Conservation (phyloP, 2,888 invertebrate species). For the Machimus atricapillus region DNA sequence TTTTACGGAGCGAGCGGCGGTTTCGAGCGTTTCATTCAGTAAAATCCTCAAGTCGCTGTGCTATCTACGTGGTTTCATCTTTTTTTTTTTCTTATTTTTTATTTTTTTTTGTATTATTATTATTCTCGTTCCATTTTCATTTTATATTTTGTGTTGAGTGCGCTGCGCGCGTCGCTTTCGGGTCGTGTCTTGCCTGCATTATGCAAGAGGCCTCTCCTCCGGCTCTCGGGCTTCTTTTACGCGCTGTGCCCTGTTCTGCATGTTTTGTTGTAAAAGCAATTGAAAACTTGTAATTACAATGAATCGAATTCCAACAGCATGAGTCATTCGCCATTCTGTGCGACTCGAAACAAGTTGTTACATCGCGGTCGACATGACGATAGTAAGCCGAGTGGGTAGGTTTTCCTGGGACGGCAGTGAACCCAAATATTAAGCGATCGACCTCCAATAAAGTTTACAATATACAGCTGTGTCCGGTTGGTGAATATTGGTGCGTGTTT, state of each 20-base stretch:
- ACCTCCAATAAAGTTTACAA: background rate
- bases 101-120: background rate
- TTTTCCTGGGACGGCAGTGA: constrained; percentile 47
- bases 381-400: constrained; percentile 49
- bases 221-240: background rate
- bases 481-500: background rate
- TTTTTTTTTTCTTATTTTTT: background rate
- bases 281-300: constrained; percentile 47
- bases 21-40: constrained; percentile 42
- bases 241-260: background rate
- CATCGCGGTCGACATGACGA: constrained; percentile 44
- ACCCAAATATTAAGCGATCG: constrained; percentile 42
- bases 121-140: constrained; percentile 31
- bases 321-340: constrained; percentile 47
- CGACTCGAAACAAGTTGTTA: constrained; percentile 34
- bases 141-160: constrained; percentile 15
- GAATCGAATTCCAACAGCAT: constrained; percentile 50
- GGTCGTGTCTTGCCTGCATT: constrained; percentile 2
- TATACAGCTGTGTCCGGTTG: background rate
- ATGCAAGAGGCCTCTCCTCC: constrained; percentile 24
- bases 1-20: constrained; percentile 13
- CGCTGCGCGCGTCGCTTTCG: background rate
- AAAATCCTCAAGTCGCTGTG: constrained; percentile 29
- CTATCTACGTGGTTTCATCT: background rate
- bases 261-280: constrained; percentile 35